A percentile compares a stretch with the other conserved stretches of the same genome.
Conservation (phyloP, 2,797 vertebrate genomes). For the Clarias pachynema region DNA sequence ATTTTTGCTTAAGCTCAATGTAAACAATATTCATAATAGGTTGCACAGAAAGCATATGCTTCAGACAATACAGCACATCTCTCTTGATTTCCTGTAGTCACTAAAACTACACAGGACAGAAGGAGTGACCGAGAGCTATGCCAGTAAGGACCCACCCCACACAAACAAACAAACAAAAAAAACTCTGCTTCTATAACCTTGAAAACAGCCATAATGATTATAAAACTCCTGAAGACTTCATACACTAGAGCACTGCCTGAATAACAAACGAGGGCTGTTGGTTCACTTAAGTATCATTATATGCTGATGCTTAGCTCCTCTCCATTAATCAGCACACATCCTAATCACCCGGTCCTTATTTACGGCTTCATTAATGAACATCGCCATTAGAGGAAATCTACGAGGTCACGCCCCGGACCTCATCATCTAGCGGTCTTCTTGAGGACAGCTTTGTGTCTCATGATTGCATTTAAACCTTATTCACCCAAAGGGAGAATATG, state of each 20-base stretch:
- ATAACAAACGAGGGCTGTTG: constrained; percentile 28
- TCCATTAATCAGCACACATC: constrained; percentile 40
- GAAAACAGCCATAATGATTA: constrained; percentile 10
- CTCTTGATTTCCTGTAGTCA: neutral
- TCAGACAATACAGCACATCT: neutral
- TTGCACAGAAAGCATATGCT: constrained; percentile 7
- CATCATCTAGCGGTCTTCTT: neutral
- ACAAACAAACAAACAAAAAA: neutral
- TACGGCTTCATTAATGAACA: constrained; percentile 24
- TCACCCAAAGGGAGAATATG: neutral
- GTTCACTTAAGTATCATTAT: constrained; percentile 37
- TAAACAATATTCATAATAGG: neutral
- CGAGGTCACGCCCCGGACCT: constrained; percentile 18
- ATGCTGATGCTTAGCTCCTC: constrained; percentile 36
- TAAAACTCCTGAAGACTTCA: neutral
- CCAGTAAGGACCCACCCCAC: neutral
- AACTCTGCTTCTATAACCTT: neutral
- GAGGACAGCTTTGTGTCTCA: neutral
- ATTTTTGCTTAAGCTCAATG: neutral
- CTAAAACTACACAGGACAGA: neutral
- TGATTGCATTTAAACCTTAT: constrained; percentile 7
- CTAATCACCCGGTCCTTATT: constrained; percentile 30
- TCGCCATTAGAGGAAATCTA: neutral
- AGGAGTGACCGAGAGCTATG: neutral
- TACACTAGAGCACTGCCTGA: constrained; percentile 11